Evolutionary conservation across 2,888 invertebrate genomes (phyloP).

Genomic region (Formica aserva): DNA sequence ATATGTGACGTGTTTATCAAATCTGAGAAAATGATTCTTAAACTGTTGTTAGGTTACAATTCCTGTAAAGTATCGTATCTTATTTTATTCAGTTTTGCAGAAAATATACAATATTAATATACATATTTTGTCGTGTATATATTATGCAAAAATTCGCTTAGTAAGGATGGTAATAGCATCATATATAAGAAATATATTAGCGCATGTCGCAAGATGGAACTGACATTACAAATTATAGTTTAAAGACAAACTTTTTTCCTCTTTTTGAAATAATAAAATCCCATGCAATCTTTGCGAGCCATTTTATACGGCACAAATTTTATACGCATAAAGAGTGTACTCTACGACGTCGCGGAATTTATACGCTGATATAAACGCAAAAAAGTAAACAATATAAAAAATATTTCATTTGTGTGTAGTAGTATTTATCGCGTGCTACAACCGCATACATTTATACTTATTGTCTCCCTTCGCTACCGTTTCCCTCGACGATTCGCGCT

Average conservation of each 20-base stretch:
- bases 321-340: constrained; percentile 31
- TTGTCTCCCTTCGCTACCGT: constrained; percentile 49
- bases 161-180: not conserved
- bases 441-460: constrained; percentile 65
- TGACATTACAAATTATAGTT: constrained; percentile 42
- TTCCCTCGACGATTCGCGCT: not conserved
- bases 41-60: not conserved
- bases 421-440: constrained; percentile 34
- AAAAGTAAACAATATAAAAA: constrained; percentile 37
- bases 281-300: constrained; percentile 62
- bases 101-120: not conserved
- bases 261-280: constrained; percentile 33
- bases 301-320: constrained; percentile 42
- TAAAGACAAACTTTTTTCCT: constrained; percentile 19
- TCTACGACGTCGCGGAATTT: constrained; percentile 49
- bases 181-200: constrained; percentile 39
- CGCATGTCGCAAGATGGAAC: not conserved
- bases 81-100: not conserved
- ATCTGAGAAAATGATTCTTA: not conserved
- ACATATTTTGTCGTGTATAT: not conserved
- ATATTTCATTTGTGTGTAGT: constrained; percentile 41
- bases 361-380: constrained; percentile 57
- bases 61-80: not conserved
- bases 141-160: constrained; percentile 17
- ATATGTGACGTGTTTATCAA: not conserved